phyloP scores from a whole-genome alignment of 1,140 invertebrate species.

The Ostrea edulis region DNA sequence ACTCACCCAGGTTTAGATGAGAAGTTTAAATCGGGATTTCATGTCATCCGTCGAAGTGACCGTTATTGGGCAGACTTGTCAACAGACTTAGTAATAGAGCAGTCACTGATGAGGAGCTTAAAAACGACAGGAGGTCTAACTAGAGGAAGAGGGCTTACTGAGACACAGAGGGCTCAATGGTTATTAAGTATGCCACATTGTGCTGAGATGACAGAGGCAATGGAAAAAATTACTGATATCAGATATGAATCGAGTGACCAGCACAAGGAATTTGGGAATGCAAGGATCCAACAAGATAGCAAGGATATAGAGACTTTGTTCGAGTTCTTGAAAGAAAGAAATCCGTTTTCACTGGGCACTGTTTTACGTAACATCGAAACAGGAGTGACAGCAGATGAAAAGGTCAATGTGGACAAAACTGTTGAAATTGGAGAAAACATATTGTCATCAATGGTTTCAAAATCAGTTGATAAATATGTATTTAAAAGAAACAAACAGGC shows the following conservation, averaged over 20 bases:
- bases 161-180: slow-evolving; percentile 18
- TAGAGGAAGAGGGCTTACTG: too few species aligned
- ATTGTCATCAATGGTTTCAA: background rate
- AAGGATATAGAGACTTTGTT: slow-evolving; percentile 14
- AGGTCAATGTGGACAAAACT: background rate
- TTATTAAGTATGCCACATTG: background rate
- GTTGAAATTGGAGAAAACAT: background rate
- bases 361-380: slow-evolving; percentile 22
- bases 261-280: background rate
- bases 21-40: slow-evolving; percentile 61
- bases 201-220: background rate
- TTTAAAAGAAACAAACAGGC: slow-evolving; percentile 14
- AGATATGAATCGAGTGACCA: background rate
- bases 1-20: slow-evolving; percentile 52
- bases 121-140: background rate
- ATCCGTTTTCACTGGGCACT: background rate
- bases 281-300: too few species aligned
- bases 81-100: too few species aligned
- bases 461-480: too few species aligned
- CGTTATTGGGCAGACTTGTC: slow-evolving; percentile 48
- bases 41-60: slow-evolving; percentile 47
- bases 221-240: slow-evolving; percentile 6
- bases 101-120: slow-evolving; percentile 5
- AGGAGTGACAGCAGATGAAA: too few species aligned
- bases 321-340: background rate